Base-by-base conservation (phyloP, 2,888 invertebrate species). In the Cyclophora punctaria region DNA sequence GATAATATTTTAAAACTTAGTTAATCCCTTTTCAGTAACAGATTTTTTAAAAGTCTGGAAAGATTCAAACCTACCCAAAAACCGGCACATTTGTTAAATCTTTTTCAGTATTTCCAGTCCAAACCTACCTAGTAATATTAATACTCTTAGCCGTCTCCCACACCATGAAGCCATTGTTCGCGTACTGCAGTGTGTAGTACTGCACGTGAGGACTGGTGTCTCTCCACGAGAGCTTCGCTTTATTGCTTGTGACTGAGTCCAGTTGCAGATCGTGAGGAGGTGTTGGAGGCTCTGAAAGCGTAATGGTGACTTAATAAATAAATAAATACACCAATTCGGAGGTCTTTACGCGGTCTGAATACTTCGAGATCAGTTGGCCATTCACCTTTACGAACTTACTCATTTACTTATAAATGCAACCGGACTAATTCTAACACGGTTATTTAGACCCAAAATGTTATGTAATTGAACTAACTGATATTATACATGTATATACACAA, bases 231-330 rank as follows among this genome's bases (percentile, higher is more conserved):
- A 89, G 53, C 45, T 84, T 83, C 0, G 73, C 85, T 3, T 78
- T 73, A 20, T 72, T 77, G 40, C 88, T 86, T 20, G 75, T 73
- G 0, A 87, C 81, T 0, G 78, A 76, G 55, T 89, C 88, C n/a
- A 88, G 73, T 73, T 86, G 84, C 0, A 89, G 56, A 7, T 89
- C 89, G 43, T 82, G 55, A 0, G 89, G 89, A 0, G 86, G 83
- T 0, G 82, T 81, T 6, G 89, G 89, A 0, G 89, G 89, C 52
- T 89, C 89, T 89, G 71, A 62, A 71, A 7, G 3, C 3, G 5
- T 44, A 41, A 46, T 20, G 20, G 20, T 20, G 20, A 20, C 20
- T 20, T 20, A 50, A 7, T 35, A 48, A 42, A 35, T 35, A 48
- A 42, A 35, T 35, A 47, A n/a, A 48, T n/a, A 45, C 44, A 45